Evolutionary conservation across 2,888 invertebrate species (phyloP).

Genomic region (Hydrotaea cyrtoneurina): DNA sequence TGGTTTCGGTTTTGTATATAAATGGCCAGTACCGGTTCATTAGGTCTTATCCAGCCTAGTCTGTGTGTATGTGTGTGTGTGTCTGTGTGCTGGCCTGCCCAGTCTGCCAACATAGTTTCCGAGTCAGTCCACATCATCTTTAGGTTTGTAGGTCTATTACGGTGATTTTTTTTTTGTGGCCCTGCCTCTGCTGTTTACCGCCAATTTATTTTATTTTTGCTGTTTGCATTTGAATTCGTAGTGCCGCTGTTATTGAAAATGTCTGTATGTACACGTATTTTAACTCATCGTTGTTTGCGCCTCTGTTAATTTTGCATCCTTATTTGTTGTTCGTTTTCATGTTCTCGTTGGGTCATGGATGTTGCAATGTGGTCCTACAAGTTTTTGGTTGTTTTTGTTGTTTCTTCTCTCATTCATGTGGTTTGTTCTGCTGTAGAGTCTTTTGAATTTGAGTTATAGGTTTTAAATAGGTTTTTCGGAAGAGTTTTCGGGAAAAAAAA

Average conservation of each 20-base stretch:
- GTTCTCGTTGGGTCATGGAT: not conserved
- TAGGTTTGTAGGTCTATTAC: conserved; percentile 75
- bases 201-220: conserved; percentile 32
- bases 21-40: conserved; percentile 4
- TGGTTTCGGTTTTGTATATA: conserved; percentile 12
- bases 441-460: not conserved
- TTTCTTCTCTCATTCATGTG: not conserved
- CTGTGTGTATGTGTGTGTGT: not conserved
- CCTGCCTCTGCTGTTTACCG: conserved; percentile 1
- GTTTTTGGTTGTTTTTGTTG: not conserved
- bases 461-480: conserved; percentile 7
- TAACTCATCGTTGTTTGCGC: not conserved
- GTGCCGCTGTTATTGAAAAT: not conserved
- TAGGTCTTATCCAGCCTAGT: not conserved
- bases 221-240: too few species aligned
- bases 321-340: not conserved
- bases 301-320: conserved; percentile 10
- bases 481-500: not conserved
- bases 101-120: conserved; percentile 35
- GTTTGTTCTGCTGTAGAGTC: not conserved
- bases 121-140: conserved; percentile 68
- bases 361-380: conserved; percentile 30
- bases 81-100: conserved; percentile 60
- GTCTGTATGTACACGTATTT: not conserved
- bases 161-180: conserved; percentile 65